Evolutionary conservation across 2,888 invertebrate genomes (phyloP).

Genomic region (Petrolisthes cinctipes): DNA sequence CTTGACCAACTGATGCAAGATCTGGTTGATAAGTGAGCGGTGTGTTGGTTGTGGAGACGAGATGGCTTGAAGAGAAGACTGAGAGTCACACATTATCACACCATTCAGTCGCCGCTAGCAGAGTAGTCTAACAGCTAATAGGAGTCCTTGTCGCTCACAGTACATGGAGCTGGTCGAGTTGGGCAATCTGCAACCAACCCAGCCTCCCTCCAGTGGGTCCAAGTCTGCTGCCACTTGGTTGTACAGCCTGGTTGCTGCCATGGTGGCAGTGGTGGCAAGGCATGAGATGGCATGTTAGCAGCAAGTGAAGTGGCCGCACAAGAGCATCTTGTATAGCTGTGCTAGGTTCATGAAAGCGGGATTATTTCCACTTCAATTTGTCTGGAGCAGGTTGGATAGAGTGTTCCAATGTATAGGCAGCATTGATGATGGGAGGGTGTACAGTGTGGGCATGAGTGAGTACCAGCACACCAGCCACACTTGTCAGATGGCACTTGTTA

Average conservation of each 20-base stretch:
- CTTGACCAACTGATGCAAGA: background rate
- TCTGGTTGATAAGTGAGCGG: background rate
- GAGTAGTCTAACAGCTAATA: constrained; percentile 7
- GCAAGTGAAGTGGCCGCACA: no score
- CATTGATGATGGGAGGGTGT: background rate
- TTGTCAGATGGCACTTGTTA: constrained; percentile 23
- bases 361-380: no score
- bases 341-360: background rate
- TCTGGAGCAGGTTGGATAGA: no score
- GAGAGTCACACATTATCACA: constrained; percentile 29
- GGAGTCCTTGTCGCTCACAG: constrained; percentile 21
- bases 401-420: no score
- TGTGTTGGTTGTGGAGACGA: constrained; percentile 3
- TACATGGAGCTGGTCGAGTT: constrained; percentile 29
- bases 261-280: no score
- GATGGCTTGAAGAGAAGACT: constrained; percentile 31
- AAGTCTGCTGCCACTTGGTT: constrained; percentile 8
- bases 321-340: no score
- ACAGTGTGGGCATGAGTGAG: background rate
- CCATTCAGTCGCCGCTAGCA: constrained; percentile 15
- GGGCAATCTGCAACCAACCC: constrained; percentile 28
- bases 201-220: constrained; percentile 26
- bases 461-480: constrained; percentile 18
- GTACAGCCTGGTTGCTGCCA: no score
- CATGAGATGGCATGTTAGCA: no score